A percentile compares a stretch with the other conserved stretches of the same genome.
Evolutionary conservation across 2,888 invertebrate species (phyloP).

Genomic region (Oscheius onirici): DNA sequence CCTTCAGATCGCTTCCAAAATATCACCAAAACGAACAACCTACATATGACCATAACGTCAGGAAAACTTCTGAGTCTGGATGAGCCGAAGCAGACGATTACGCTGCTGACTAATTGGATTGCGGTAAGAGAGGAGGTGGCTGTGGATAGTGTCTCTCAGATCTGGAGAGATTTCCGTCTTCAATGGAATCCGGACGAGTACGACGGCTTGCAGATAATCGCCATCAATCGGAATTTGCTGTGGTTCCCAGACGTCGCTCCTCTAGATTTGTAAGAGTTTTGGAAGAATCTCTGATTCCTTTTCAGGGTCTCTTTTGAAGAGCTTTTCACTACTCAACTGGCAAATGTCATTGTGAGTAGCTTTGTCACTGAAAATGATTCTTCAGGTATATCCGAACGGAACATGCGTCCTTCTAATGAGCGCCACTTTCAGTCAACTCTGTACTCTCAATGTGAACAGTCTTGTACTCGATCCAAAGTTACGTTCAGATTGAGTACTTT

Average conservation of each 20-base stretch:
- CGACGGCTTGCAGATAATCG: neutral
- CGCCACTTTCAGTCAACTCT: constrained; percentile 5
- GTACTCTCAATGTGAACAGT: neutral
- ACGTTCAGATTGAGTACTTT: constrained; percentile 14
- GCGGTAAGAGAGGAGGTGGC: neutral
- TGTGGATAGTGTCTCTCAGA: neutral
- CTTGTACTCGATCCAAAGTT: neutral
- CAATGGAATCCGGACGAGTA: constrained; percentile 16
- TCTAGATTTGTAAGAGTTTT: neutral
- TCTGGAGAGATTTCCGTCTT: constrained; percentile 11
- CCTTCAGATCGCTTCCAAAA: constrained; percentile 1
- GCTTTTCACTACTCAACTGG: neutral
- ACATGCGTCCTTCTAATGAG: neutral
- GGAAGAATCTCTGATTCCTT: neutral
- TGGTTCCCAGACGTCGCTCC: constrained; percentile 10
- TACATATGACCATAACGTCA: neutral
- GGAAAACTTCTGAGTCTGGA: constrained; percentile 2
- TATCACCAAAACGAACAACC: neutral
- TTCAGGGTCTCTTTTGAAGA: neutral
- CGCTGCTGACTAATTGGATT: neutral
- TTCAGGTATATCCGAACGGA: too few relatives aligned
- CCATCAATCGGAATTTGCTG: neutral
- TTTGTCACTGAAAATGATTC: neutral
- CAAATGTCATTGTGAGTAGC: neutral
- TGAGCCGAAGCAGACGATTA: neutral